Evolutionary conservation across 2,797 vertebrate species (phyloP).

Genomic region (Syngnathus rostellatus): DNA sequence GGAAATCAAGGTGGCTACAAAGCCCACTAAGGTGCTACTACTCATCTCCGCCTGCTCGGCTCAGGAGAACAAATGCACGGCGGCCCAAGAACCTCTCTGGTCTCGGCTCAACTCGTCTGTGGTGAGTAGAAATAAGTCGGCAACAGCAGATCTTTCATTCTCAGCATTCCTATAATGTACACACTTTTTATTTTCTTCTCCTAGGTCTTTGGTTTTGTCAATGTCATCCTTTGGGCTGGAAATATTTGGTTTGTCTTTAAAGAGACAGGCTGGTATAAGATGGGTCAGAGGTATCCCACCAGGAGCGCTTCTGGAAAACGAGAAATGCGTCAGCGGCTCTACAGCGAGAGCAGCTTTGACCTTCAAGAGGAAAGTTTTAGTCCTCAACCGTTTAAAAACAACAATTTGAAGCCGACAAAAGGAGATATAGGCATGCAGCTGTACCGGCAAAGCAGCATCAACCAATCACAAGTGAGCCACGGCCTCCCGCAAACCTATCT

Average conservation of each 20-base stretch:
- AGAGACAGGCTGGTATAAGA: constrained; percentile 96
- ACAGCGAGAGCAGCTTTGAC: constrained; percentile 83
- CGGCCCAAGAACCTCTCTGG: constrained; percentile 81
- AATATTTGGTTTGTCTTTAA: constrained; percentile 99
- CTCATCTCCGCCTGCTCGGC: constrained; percentile 91
- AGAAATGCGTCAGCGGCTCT: constrained; percentile 76
- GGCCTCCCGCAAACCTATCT: constrained; percentile 63
- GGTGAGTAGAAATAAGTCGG: constrained; percentile 60
- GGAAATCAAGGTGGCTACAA: constrained; percentile 84
- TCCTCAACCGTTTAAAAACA: constrained; percentile 68
- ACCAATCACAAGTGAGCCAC: constrained; percentile 49
- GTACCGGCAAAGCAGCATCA: constrained; percentile 47
- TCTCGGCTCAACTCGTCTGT: constrained; percentile 89
- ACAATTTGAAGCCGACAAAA: constrained; percentile 52
- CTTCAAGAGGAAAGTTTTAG: constrained; percentile 71
- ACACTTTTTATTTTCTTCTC: neutral
- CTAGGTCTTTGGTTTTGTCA: constrained; percentile 94
- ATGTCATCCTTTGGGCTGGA: constrained; percentile 92
- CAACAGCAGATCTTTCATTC: neutral
- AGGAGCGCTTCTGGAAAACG: constrained; percentile 84
- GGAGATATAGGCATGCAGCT: constrained; percentile 30
- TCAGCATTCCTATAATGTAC: neutral
- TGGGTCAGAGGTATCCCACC: constrained; percentile 77
- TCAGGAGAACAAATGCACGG: constrained; percentile 80
- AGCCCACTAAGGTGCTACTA: constrained; percentile 82